Percentiles rank a stretch among this genome's conserved stretches.
phyloP scores from a whole-genome alignment of 2,113 vertebrate species.

The Terrapene triunguis region DNA sequence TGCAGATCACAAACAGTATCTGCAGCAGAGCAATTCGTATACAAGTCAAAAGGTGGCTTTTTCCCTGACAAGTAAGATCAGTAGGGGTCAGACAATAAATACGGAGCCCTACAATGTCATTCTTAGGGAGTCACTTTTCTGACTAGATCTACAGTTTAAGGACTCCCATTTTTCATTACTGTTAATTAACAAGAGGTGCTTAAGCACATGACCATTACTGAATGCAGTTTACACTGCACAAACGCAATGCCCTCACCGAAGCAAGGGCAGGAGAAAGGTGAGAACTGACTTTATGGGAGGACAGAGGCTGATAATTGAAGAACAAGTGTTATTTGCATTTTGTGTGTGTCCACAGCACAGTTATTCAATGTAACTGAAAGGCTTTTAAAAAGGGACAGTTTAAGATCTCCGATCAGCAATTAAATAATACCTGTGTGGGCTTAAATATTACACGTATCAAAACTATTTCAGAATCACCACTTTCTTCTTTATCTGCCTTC shows the following conservation, averaged over 20 bases:
- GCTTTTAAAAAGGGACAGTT: not conserved
- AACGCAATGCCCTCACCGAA: conserved; percentile 49
- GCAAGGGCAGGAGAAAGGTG: conserved; percentile 54
- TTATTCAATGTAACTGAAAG: conserved; percentile 27
- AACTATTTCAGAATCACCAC: not conserved
- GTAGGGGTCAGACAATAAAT: conserved; percentile 19
- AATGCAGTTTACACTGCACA: conserved; percentile 62
- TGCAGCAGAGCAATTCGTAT: conserved; percentile 35
- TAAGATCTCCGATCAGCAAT: conserved; percentile 11
- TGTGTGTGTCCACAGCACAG: not conserved
- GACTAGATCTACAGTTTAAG: conserved; percentile 66
- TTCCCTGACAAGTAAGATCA: conserved; percentile 64
- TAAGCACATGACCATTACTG: conserved; percentile 64
- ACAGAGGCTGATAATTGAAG: conserved; percentile 57
- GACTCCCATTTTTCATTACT: conserved; percentile 69
- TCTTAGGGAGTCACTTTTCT: conserved; percentile 62
- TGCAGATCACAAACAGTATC: not conserved
- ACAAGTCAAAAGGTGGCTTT: conserved; percentile 20
- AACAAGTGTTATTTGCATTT: conserved; percentile 25
- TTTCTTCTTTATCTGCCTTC: not conserved
- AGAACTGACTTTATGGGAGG: not conserved
- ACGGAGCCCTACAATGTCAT: conserved; percentile 11
- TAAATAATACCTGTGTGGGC: not conserved
- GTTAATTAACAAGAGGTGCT: conserved; percentile 70
- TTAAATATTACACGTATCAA: not conserved